Evolutionary conservation across 2,113 vertebrate species (phyloP), one percentile per base, ranked within the genome.

Genomic region (Strix uralensis): DNA sequence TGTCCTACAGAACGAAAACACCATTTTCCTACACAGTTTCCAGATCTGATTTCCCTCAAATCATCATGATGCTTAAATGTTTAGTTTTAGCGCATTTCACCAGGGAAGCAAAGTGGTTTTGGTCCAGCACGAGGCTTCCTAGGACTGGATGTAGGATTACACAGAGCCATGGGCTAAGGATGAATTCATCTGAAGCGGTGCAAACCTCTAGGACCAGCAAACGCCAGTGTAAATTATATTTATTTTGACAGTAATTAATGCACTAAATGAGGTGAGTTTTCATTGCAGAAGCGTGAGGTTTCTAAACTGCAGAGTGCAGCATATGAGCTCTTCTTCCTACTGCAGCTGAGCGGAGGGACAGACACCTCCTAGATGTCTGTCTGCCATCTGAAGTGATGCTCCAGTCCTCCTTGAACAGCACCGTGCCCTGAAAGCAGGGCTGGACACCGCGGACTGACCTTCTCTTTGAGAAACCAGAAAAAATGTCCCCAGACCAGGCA

Each of bases 331-430:
- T 29, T 51, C 13, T 19, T 63, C 26, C 26, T 4, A 5, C 4
- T 17, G 15, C 32, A 22, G 42, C 42, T 13, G 52, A 3, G 5
- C 0, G 0, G 21, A 52, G 16, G 0, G 2, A 69, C 5, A 61
- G n/a, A 20, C n/a, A 16, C 5, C 38, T 54, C 25, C 63, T 13
- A 12, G 15, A 8, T 0, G 9, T 4, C 21, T 2, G 2, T 10
- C 69, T 12, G 55, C 88, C 40, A 7, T 46, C 79, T 17, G 34
- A 20, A 38, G 70, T 1, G 29, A 25, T 42, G 40, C n/a, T 63
- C 30, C 57, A 21, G 34, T 6, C n/a, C 19, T 16, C 19, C 3
- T 4, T 1, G 0, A 54, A 9, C 14, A 27, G 25, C 49, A 32
- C 30, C 0, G 7, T 32, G 42, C 30, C 26, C 30, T 15, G 47